Evolutionary conservation across 2,797 vertebrate genomes (phyloP), one percentile per base, ranked within the genome.

Genomic region (Danio jaintianensis): DNA sequence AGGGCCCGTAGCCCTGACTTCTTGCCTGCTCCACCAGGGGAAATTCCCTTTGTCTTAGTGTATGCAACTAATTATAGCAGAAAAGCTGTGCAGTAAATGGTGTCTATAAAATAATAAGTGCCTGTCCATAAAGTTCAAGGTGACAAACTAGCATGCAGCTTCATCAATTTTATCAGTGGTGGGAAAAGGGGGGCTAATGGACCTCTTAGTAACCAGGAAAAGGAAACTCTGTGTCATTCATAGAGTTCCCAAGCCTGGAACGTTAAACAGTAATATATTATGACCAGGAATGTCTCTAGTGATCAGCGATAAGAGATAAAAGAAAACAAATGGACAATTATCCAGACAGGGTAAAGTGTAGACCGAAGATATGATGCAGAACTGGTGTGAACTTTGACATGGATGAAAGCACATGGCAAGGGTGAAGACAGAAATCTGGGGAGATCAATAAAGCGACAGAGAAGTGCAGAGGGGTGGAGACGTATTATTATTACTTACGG

Each of bases 21-120:
- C 61, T 67, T 76, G 47, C 40, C 22, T 83, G 16, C 68, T 77
- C 45, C 71, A 75, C 42, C 53, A 75, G 70, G 81, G 70, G 84
- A 50, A 86, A 85, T 79, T 72, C 77, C 74, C 68, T 73, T 70
- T 72, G 36, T 66, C 55, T 75, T 58, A 66, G 55, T 76, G 56
- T 20, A 58, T 66, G 55, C 71, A 71, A 85, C 62, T 84, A 83
- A 88, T 86, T 80, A 84, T 69, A 82, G 75, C 70, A 62, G 22
- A 16, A 52, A 75, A 83, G 76, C 47, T 52, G 38, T 48, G 52
- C 62, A 63, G 43, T 43, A 59, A 79, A 73, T 71, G 55, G 22
- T 58, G 69, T 47, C 58, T 63, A 84, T 83, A 70, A 79, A 80
- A 78, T 47, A 74, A 42, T 80, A 74, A 79, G 29, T 81, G 56